A percentile compares a stretch with the other conserved stretches of the same genome.
Evolutionary conservation across 2,113 vertebrate species (phyloP).

Genomic region (Bombycilla garrulus): DNA sequence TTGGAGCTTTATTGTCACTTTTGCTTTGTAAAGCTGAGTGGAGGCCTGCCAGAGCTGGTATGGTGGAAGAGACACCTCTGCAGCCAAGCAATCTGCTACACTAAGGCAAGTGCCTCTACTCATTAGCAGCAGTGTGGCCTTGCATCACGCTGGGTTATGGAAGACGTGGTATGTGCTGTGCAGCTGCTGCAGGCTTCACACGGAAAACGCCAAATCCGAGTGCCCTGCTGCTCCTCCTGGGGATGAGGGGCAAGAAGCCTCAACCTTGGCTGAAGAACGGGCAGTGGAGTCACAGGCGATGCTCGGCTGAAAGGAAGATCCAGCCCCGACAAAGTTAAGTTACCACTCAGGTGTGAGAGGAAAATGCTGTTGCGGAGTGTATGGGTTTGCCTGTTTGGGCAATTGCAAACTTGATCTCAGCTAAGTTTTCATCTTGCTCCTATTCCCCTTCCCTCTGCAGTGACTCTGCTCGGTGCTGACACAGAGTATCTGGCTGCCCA

Average conservation of each 20-base stretch:
- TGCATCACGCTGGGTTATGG: neutral
- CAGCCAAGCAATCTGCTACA: neutral
- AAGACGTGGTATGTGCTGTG: neutral
- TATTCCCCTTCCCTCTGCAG: neutral
- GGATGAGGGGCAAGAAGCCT: neutral
- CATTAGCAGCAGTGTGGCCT: neutral
- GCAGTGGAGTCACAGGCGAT: neutral
- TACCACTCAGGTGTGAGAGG: neutral
- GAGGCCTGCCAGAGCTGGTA: neutral
- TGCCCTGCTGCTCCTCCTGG: neutral
- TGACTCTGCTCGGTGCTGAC: neutral
- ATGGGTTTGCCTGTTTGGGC: neutral
- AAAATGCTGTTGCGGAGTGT: neutral
- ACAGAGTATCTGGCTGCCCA: neutral
- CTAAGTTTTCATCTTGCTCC: neutral
- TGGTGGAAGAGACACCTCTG: neutral
- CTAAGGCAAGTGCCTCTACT: neutral
- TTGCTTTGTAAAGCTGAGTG: neutral
- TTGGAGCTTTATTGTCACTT: slow-evolving; percentile 33
- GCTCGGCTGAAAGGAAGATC: neutral
- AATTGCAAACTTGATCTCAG: neutral
- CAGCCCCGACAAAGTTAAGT: neutral
- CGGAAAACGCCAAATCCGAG: neutral
- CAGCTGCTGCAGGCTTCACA: neutral
- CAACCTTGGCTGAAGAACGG: neutral